Evolutionary conservation across 1,140 invertebrate species (phyloP), one percentile per base, ranked within the genome.

Genomic region (Andricus grossulariae): DNA sequence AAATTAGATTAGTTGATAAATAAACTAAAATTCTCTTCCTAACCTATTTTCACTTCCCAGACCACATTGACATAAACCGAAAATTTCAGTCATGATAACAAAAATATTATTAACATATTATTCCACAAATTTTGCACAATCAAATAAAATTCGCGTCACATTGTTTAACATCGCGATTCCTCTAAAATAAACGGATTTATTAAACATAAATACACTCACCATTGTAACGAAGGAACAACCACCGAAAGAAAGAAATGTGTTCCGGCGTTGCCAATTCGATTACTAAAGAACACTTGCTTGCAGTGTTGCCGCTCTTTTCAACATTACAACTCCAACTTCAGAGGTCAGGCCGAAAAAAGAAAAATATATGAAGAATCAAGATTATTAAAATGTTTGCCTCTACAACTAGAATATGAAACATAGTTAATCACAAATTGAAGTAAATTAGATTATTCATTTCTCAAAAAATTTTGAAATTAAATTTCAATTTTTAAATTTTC

Each of bases 151-250:
- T 74, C 51, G 49, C 39, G 21, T 5, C 52, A 73, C 70, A 18
- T 76, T 70, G 8, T 50, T 16, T 16, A 21, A 11, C 2, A 39
- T 57, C 72, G 74, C 15, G 89, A 90, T 90, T 75, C 25, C 66
- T 73, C 18, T 1, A 21, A 49, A 85, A 83, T 81, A 75, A 78
- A 70, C 50, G 74, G 89, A 90, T 90, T 85, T 84, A 72, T 80
- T 72, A 71, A 12, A 73, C 7, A 25, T 21, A 32, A 81, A 77
- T 76, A 25, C 21, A 75, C 88, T 85, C 78, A 90, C 89, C 88
- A 90, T 90, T 72, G 86, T 88, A 60, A 80, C 79, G 78, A 83
- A 82, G 66, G 81, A 71, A 75, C 80, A 85, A 86, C 80, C 84
- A 70, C 79, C 25, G 55, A 78, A 66, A n/a, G 39, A 54, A 60